These are phyloP conservation scores for Turnix velox DNA, from an alignment of 2,113 vertebrate genomes.

Conservation along the genomic window DNA sequence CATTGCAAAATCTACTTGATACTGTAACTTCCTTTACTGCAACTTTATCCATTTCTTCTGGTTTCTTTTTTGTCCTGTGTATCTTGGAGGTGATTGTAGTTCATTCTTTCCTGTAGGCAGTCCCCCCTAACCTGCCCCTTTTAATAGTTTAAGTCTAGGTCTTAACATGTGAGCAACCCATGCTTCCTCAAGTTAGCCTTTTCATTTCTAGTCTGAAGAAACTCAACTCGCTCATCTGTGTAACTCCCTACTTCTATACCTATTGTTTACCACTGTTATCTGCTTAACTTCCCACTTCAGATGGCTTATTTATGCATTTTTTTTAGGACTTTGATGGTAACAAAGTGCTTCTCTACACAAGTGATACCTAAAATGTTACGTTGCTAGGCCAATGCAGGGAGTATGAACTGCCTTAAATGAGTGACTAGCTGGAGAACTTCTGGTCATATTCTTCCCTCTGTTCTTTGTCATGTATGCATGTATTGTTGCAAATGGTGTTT, in stretches of 20 bases:
- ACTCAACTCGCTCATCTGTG: neutral
- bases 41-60: neutral
- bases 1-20: neutral
- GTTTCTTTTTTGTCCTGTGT: neutral
- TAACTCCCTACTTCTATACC: too few species aligned
- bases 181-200: neutral
- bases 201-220: neutral
- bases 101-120: neutral
- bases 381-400: neutral
- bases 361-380: neutral
- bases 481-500: neutral
- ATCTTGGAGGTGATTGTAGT: neutral
- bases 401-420: neutral
- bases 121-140: rapidly evolving
- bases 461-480: neutral
- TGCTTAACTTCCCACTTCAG: neutral
- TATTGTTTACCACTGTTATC: too few species aligned
- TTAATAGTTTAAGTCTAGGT: neutral
- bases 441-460: neutral
- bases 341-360: neutral
- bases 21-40: neutral
- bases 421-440: neutral
- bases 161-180: neutral
- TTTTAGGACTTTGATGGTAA: neutral
- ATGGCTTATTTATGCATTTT: neutral